Percentiles rank a stretch among this genome's conserved stretches.
Evolutionary conservation across 2,113 vertebrate genomes (phyloP).

Genomic region (Psettodes erumei): DNA sequence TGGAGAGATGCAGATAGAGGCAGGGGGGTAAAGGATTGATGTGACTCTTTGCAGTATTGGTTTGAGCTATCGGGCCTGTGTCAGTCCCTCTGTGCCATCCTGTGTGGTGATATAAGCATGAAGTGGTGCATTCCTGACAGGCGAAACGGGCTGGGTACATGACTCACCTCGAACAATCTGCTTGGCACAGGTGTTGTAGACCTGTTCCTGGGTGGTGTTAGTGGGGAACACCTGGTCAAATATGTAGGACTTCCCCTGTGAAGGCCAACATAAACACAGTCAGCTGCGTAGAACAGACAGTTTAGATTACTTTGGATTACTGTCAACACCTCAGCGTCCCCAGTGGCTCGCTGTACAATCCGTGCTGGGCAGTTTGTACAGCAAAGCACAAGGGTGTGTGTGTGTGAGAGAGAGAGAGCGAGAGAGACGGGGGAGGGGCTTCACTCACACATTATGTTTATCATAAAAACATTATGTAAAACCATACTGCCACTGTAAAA

Average conservation of each 20-base stretch:
- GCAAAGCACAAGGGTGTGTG: not conserved
- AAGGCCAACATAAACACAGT: constrained; percentile 52
- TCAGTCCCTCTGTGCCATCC: not conserved
- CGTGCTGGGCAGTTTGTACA: constrained; percentile 17
- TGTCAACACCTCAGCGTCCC: constrained; percentile 41
- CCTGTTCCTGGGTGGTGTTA: constrained; percentile 93
- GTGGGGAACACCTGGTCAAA: constrained; percentile 93
- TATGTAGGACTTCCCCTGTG: constrained; percentile 88
- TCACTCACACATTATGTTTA: constrained; percentile 39
- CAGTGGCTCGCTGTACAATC: constrained; percentile 30
- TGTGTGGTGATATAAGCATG: constrained; percentile 6
- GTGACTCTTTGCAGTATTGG: constrained; percentile 8
- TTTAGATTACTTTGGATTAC: constrained; percentile 21
- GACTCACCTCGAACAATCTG: constrained; percentile 94
- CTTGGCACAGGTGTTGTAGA: constrained; percentile 93
- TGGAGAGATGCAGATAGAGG: constrained; percentile 12
- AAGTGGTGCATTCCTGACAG: constrained; percentile 19
- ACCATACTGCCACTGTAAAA: constrained; percentile 36
- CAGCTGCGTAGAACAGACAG: constrained; percentile 10
- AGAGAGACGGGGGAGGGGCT: not conserved
- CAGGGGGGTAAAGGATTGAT: constrained; percentile 11
- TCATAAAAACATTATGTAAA: constrained; percentile 45
- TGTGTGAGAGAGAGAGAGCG: not conserved
- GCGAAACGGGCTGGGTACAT: not conserved
- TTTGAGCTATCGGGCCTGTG: constrained; percentile 25